Evolutionary conservation across 2,797 vertebrate species (phyloP).

Genomic region (Microhierax caerulescens): DNA sequence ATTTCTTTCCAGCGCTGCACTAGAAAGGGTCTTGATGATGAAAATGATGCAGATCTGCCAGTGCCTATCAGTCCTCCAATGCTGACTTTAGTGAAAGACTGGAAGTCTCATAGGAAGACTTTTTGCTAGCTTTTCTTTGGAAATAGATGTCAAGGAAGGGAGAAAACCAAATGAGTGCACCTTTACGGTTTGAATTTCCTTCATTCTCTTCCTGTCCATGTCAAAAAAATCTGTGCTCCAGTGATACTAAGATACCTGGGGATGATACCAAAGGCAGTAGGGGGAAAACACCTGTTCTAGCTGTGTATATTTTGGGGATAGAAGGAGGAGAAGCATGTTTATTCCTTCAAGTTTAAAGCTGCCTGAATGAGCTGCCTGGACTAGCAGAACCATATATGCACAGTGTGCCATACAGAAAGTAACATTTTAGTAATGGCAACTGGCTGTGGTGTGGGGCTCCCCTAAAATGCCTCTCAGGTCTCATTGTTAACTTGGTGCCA

Average conservation of each 20-base stretch:
- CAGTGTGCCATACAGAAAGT: rapidly evolving
- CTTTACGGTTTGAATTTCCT: background rate
- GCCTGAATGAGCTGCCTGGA: background rate
- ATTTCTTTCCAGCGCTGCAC: background rate
- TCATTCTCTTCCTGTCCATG: background rate
- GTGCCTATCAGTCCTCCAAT: background rate
- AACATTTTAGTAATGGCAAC: background rate
- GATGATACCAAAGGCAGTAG: background rate
- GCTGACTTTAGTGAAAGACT: background rate
- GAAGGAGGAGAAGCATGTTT: background rate
- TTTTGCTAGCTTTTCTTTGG: background rate
- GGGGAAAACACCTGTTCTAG: background rate
- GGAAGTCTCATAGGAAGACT: background rate
- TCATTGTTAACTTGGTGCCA: background rate
- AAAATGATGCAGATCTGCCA: background rate
- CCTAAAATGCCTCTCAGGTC: background rate
- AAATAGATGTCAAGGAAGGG: background rate
- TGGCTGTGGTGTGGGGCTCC: too few relatives aligned
- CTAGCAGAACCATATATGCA: rapidly evolving
- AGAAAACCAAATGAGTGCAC: background rate
- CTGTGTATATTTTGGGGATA: background rate
- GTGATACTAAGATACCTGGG: background rate
- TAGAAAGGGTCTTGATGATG: background rate
- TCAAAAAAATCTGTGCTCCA: background rate
- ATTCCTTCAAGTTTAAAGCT: background rate